These are phyloP conservation scores for Cheilosia urbana DNA, from an alignment of 2,888 invertebrate species.

Conservation along the genomic window DNA sequence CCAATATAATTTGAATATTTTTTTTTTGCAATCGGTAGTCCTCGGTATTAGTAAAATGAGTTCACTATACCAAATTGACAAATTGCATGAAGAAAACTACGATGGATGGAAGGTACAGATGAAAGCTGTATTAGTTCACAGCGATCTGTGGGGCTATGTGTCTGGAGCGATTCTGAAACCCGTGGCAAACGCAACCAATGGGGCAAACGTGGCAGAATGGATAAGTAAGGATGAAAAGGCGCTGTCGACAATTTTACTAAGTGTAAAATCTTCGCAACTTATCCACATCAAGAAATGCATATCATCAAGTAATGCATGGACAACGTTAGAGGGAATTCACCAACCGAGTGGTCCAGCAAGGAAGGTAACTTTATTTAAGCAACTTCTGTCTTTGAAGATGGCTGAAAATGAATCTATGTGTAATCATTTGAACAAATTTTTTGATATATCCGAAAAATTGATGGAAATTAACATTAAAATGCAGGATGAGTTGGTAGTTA, in stretches of 20 bases:
- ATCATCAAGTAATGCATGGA: no score
- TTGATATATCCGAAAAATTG: neutral
- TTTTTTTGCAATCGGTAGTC: no score
- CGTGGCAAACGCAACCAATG: neutral
- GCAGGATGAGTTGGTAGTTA: neutral
- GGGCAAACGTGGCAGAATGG: neutral
- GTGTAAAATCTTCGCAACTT: no score
- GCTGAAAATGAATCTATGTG: no score
- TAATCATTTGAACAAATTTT: neutral
- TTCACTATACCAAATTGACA: slow-evolving; percentile 9
- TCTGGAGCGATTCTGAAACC: neutral
- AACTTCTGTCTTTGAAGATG: no score
- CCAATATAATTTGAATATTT: neutral
- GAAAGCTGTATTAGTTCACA: neutral
- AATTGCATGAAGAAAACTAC: neutral
- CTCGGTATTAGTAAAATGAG: neutral
- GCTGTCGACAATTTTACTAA: neutral
- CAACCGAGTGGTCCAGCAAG: no score
- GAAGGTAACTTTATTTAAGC: no score
- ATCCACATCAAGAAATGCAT: no score
- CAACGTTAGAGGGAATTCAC: no score
- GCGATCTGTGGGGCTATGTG: slow-evolving; percentile 1
- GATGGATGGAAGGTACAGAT: slow-evolving; percentile 12
- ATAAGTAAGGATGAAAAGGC: neutral
- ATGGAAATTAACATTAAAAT: neutral